Conservation (phyloP, 2,113 vertebrate genomes). For the Tilapia sparmanii region DNA sequence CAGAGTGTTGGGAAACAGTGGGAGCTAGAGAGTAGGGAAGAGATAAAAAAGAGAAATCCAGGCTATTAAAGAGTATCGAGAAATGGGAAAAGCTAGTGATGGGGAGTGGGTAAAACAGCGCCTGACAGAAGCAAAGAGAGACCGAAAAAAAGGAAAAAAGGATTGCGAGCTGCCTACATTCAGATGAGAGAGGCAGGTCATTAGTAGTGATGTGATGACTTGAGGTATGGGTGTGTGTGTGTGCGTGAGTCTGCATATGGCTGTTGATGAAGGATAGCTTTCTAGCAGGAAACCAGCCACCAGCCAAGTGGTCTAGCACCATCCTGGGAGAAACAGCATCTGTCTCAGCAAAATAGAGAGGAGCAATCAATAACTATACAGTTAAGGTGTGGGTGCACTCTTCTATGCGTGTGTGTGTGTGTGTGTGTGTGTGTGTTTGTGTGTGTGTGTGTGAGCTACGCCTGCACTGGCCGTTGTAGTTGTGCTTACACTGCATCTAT, state of each 20-base stretch:
- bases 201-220: slow-evolving; percentile 27
- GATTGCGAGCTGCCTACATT: not conserved
- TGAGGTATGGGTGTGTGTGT: not conserved
- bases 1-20: not conserved
- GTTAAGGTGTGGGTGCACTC: slow-evolving; percentile 30
- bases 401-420: not conserved
- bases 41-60: not conserved
- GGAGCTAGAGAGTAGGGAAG: not conserved
- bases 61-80: not conserved
- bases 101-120: not conserved
- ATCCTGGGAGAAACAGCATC: slow-evolving; percentile 51
- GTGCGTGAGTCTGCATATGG: not conserved
- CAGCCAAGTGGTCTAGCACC: slow-evolving; percentile 44
- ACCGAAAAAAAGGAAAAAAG: not conserved
- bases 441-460: not conserved
- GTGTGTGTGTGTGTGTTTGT: not conserved
- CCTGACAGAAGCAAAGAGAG: not conserved
- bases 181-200: slow-evolving; percentile 3
- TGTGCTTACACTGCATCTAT: slow-evolving; percentile 21
- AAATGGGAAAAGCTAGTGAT: slow-evolving; percentile 1
- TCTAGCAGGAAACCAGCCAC: slow-evolving; percentile 14
- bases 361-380: slow-evolving; percentile 61
- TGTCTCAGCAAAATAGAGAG: slow-evolving; percentile 62
- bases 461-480: not conserved
- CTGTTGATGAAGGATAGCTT: slow-evolving; percentile 36